phyloP scores from a whole-genome alignment of 2,888 invertebrate species.

The Steromphala cineraria region DNA sequence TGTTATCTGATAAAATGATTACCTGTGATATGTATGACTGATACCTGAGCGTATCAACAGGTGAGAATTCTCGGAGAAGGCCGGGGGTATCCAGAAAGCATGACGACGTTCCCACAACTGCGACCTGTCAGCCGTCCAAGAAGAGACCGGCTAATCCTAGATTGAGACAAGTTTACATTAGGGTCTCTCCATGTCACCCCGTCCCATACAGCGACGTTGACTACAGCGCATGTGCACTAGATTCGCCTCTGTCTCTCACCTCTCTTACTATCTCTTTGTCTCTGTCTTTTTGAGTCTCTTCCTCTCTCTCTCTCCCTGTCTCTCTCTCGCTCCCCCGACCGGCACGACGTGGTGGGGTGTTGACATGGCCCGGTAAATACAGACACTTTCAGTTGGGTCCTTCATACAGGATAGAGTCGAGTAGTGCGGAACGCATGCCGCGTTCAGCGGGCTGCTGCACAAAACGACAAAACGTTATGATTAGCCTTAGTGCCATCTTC shows the following conservation, averaged over 20 bases:
- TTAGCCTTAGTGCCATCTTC: no score
- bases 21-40: no score
- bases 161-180: not conserved
- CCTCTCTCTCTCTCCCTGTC: constrained; percentile 3
- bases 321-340: not conserved
- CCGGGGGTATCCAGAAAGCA: not conserved
- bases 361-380: not conserved
- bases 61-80: no score
- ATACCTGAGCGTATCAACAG: no score
- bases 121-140: not conserved
- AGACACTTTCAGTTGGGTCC: not conserved
- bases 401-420: not conserved
- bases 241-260: not conserved
- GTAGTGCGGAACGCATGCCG: not conserved
- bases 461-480: no score
- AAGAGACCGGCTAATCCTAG: not conserved
- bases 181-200: not conserved
- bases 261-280: not conserved
- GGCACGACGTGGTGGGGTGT: not conserved
- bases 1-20: no score
- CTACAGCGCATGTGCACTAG: not conserved
- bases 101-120: not conserved
- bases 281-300: constrained; percentile 2
- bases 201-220: not conserved
- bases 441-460: no score